Evolutionary conservation across 1,140 invertebrate genomes (phyloP).

Genomic region (Octopus bimaculoides): DNA sequence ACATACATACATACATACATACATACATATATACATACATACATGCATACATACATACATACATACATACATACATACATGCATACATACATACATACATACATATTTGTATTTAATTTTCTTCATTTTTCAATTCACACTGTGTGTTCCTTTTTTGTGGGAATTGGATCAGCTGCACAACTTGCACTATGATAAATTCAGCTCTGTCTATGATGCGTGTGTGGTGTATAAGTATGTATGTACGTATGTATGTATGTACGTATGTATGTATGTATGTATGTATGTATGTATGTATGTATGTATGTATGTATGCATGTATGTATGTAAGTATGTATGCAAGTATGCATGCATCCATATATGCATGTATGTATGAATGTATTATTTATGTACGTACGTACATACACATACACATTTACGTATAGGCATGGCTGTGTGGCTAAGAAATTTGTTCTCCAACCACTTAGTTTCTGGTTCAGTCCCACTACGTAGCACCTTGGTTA

Average conservation of each 20-base stretch:
- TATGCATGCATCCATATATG: neutral
- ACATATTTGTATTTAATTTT: slow-evolving; percentile 11
- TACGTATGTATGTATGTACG: neutral
- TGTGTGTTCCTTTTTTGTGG: neutral
- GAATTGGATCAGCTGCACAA: neutral
- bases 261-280: slow-evolving; percentile 8
- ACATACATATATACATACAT: neutral
- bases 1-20: neutral
- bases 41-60: neutral
- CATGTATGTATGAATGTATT: neutral
- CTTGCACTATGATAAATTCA: neutral
- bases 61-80: slow-evolving; percentile 13
- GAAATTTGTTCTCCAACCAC: too few relatives aligned
- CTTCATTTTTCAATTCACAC: neutral
- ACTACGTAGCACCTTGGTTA: too few relatives aligned
- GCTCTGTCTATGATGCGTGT: neutral
- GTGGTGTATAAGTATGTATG: neutral
- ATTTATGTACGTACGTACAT: slow-evolving; percentile 11
- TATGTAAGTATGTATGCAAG: neutral
- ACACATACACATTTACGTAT: neutral
- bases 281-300: slow-evolving; percentile 2
- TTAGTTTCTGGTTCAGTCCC: too few relatives aligned
- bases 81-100: slow-evolving; percentile 16
- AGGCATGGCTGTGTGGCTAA: neutral
- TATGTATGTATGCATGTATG: neutral